Evolutionary conservation across 2,113 vertebrate species (phyloP).

Genomic region (Rhagologus leucostigma): DNA sequence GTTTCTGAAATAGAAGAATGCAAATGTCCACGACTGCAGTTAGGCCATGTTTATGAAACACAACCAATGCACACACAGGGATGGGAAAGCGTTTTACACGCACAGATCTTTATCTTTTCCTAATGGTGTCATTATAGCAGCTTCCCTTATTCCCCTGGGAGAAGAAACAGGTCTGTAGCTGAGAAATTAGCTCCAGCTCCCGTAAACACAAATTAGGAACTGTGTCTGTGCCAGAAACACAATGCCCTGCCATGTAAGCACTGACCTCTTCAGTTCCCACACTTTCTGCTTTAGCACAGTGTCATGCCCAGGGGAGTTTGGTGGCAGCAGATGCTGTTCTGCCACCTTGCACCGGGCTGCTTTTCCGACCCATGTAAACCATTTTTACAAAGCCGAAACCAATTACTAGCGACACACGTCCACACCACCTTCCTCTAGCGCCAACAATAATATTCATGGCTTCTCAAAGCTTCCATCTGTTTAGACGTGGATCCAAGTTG

Average conservation of each 20-base stretch:
- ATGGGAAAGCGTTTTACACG: neutral
- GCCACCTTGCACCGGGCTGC: neutral
- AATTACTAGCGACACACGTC: neutral
- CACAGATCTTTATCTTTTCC: neutral
- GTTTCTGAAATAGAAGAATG: neutral
- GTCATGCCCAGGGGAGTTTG: neutral
- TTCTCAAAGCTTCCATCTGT: neutral
- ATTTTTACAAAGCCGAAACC: neutral
- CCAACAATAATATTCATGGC: constrained; percentile 22
- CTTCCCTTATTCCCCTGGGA: neutral
- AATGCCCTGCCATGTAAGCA: neutral
- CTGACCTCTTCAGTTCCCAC: neutral
- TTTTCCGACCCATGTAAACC: neutral
- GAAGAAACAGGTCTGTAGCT: neutral
- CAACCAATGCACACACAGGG: neutral
- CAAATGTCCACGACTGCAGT: neutral
- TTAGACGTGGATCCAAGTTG: neutral
- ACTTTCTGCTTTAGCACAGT: neutral
- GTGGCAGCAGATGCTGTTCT: neutral
- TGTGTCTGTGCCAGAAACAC: neutral
- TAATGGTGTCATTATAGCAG: neutral
- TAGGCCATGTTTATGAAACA: neutral
- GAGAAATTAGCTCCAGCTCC: neutral
- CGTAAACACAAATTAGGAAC: neutral
- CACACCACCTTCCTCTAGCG: constrained; percentile 27